These are phyloP conservation scores for Misgurnus mizolepis DNA, from an alignment of 2,113 vertebrate genomes.

Conservation along the genomic window DNA sequence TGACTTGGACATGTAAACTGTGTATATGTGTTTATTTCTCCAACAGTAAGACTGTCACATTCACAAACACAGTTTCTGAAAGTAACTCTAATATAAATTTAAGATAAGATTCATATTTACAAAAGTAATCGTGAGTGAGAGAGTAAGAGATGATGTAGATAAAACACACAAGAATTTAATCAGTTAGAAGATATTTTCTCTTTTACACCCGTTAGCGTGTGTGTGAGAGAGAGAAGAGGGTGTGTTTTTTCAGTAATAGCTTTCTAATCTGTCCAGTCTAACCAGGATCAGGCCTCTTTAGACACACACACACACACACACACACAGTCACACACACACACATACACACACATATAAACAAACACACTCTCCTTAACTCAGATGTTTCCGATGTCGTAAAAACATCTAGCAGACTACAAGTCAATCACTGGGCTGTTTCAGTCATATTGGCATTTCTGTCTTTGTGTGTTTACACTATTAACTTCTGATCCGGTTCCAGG, in stretches of 20 bases:
- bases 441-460: background rate
- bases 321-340: background rate
- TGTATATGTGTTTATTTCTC: too few species aligned
- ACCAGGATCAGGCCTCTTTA: background rate
- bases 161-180: background rate
- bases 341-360: background rate
- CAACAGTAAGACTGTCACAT: too few species aligned
- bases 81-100: background rate
- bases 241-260: background rate
- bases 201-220: background rate
- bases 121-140: too few species aligned
- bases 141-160: background rate
- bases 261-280: constrained; percentile 1
- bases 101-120: background rate
- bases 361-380: too few species aligned
- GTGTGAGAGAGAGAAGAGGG: background rate
- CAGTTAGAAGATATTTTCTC: background rate
- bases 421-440: background rate
- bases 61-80: too few species aligned
- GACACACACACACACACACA: background rate
- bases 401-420: background rate
- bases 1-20: too few species aligned
- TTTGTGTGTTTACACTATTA: constrained; percentile 3
- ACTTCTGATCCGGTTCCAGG: background rate
- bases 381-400: background rate